Evolutionary conservation across 2,888 invertebrate genomes (phyloP).

Genomic region (Andrena dorsata): DNA sequence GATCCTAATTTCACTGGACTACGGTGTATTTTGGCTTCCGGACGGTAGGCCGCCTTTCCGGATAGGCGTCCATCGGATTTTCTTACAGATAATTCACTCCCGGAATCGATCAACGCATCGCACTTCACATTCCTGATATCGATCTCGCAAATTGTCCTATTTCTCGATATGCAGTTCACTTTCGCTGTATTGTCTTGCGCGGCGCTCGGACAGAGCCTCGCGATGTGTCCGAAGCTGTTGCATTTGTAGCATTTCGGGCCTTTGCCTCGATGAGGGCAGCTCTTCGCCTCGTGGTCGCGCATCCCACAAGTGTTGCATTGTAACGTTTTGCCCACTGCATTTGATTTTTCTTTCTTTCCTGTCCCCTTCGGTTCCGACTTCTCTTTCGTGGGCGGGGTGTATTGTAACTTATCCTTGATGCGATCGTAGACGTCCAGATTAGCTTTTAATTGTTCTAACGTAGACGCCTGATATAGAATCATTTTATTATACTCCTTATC

Average conservation of each 20-base stretch:
- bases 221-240: conserved; percentile 15
- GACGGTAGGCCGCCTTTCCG: too few species aligned
- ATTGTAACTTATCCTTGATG: conserved; percentile 36
- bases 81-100: too few species aligned
- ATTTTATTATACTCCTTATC: conserved; percentile 59
- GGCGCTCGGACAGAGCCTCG: too few species aligned
- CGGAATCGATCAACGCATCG: too few species aligned
- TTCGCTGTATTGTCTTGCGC: not conserved
- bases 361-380: not conserved
- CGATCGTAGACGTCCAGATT: conserved; percentile 53
- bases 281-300: conserved; percentile 29
- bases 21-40: too few species aligned
- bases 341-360: not conserved
- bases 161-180: conserved; percentile 9
- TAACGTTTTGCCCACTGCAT: not conserved
- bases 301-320: conserved; percentile 56
- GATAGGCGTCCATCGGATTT: too few species aligned
- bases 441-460: conserved; percentile 50
- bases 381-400: not conserved
- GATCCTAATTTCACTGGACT: too few species aligned
- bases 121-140: too few species aligned
- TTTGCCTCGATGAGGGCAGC: conserved; percentile 48
- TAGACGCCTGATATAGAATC: conserved; percentile 46
- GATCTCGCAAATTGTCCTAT: too few species aligned
- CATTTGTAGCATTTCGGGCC: conserved; percentile 29